Evolutionary conservation across 1,140 invertebrate genomes (phyloP), one percentile per base, ranked within the genome.

Genomic region (Drosophila persimilis): DNA sequence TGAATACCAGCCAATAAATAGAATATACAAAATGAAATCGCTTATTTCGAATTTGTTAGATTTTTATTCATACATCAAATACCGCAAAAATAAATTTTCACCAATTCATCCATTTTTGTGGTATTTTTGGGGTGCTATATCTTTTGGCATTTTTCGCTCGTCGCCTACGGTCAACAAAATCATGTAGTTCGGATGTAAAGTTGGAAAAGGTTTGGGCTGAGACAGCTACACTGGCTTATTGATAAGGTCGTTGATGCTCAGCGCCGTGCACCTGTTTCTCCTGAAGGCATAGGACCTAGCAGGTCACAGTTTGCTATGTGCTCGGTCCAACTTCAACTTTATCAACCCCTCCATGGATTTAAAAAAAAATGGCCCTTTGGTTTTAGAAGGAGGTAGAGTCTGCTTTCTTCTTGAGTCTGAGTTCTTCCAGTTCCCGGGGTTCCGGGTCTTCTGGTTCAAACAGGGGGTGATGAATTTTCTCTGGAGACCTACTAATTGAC

Each of bases 1-100:
- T 91, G 67, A 91, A 91, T 50, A 91, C 80, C 59, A 90, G 90
- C 24, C 90, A 91, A 63, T 89, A 60, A 8, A 31, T 31, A 3
- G 71, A 43, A 26, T 22, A 39, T 31, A 7, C 1, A 11, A 9
- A 54, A 15, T 46, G 7, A 15, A 15, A 15, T 17, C 3, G 45
- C 7, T 44, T 15, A 50, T 24, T 3, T 24, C 11, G 22, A 51
- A 39, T 39, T 39, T 17, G 24, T 15, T 26, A 39, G 6, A 50
- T 39, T 51, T 15, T 5, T 15, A 50, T 9, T 29, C 8, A 35
- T 35, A 15, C n/a, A 51, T 31, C 17, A 26, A 6, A 8, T 31
- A 35, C 11, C n/a, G 4, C 9, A 39, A 13, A 39, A 45, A 13
- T 15, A 6, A 31, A 45, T 0, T 6, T 11, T 24, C 13, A 5